phyloP scores from a whole-genome alignment of 2,113 vertebrate genomes.

The Chauna torquata region DNA sequence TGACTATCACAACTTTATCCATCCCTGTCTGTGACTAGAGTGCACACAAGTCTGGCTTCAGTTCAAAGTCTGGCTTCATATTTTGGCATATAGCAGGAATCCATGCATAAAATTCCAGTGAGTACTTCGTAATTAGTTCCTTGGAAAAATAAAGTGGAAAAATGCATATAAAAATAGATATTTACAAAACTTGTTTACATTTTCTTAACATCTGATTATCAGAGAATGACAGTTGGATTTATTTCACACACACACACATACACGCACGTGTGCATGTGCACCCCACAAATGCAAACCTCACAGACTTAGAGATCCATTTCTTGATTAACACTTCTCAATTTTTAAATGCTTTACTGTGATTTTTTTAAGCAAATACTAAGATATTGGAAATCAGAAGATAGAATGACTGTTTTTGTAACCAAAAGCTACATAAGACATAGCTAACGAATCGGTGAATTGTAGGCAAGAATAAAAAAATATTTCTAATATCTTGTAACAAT shows the following conservation, averaged over 20 bases:
- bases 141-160: neutral
- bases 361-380: neutral
- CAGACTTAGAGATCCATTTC: neutral
- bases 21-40: neutral
- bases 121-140: neutral
- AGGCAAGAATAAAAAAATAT: neutral
- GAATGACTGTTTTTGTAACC: neutral
- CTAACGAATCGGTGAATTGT: neutral
- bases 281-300: neutral
- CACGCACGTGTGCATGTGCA: accelerated
- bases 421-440: neutral
- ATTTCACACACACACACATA: neutral
- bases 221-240: neutral
- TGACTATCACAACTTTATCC: neutral
- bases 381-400: neutral
- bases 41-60: neutral
- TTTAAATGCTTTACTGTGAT: neutral
- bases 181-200: neutral
- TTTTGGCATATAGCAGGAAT: neutral
- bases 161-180: neutral
- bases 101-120: neutral
- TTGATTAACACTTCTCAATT: neutral
- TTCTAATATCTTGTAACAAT: neutral
- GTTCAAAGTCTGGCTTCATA: neutral
- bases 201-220: neutral